Conservation (phyloP, 1,140 invertebrate species). For the Papilio machaon region DNA sequence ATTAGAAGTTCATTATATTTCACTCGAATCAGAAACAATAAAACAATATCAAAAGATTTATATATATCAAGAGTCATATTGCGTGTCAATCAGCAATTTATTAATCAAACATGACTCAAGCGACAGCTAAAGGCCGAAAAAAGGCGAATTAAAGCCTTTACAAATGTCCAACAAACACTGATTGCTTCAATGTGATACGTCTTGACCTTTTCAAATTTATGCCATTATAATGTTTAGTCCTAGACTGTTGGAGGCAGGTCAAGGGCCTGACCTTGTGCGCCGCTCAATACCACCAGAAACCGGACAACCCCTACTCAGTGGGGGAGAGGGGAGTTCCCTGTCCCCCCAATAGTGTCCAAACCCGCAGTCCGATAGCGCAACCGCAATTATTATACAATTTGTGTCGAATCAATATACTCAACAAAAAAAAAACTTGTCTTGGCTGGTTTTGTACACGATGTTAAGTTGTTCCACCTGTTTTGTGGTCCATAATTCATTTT, state of each 20-base stretch:
- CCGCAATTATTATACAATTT: constrained; percentile 34
- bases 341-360: constrained; percentile 21
- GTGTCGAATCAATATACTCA: constrained; percentile 7
- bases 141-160: constrained; percentile 16
- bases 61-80: neutral
- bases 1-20: too few species aligned
- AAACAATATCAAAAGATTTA: neutral
- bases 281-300: constrained; percentile 66
- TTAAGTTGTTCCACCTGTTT: neutral
- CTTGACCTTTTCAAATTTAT: constrained; percentile 53
- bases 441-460: neutral
- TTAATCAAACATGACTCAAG: constrained; percentile 11
- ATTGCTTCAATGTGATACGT: constrained; percentile 36
- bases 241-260: constrained; percentile 59
- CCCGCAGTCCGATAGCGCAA: constrained; percentile 21
- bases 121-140: constrained; percentile 6
- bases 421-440: neutral
- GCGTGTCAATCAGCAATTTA: constrained; percentile 16
- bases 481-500: neutral
- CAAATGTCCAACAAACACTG: constrained; percentile 2
- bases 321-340: neutral
- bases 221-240: constrained; percentile 52
- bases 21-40: neutral
- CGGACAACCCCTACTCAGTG: constrained; percentile 50
- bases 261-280: constrained; percentile 69